These are phyloP conservation scores for Diaperis boleti DNA, from an alignment of 2,888 invertebrate species.

Conservation along the genomic window DNA sequence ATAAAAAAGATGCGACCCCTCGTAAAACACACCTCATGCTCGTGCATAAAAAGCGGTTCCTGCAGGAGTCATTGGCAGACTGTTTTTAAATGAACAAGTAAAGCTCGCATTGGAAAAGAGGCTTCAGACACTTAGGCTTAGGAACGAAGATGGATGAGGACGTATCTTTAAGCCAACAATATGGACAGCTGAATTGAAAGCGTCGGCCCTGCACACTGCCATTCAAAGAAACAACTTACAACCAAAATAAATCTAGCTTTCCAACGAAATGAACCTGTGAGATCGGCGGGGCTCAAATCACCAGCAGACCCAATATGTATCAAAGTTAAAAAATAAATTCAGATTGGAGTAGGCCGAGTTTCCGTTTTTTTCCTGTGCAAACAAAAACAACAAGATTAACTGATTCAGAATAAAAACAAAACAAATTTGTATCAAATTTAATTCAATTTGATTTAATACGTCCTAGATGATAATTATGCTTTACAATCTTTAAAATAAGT, in stretches of 20 bases:
- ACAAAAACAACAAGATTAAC: too few relatives aligned
- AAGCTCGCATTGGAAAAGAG: constrained; percentile 33
- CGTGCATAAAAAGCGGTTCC: constrained; percentile 16
- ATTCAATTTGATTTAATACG: too few relatives aligned
- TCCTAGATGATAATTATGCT: too few relatives aligned
- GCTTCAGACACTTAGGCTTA: constrained; percentile 39
- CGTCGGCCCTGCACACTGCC: constrained; percentile 46
- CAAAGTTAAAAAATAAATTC: constrained; percentile 11
- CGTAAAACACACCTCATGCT: constrained; percentile 12
- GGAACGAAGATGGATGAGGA: constrained; percentile 56
- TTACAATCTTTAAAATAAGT: too few relatives aligned
- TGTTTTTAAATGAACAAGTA: constrained; percentile 40
- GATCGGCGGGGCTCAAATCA: constrained; percentile 29
- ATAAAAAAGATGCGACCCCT: constrained; percentile 25
- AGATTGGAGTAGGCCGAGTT: neutral
- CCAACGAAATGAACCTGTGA: constrained; percentile 39
- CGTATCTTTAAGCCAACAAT: constrained; percentile 55
- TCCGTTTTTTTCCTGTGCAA: too few relatives aligned
- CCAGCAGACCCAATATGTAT: constrained; percentile 15
- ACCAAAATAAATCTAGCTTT: constrained; percentile 43
- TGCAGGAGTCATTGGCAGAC: constrained; percentile 30
- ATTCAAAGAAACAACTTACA: constrained; percentile 43
- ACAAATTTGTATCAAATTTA: too few relatives aligned
- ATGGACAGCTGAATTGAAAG: constrained; percentile 58
- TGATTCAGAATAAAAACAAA: too few relatives aligned